Conservation (phyloP, 1,140 invertebrate species). For the Drosophila kikkawai region DNA sequence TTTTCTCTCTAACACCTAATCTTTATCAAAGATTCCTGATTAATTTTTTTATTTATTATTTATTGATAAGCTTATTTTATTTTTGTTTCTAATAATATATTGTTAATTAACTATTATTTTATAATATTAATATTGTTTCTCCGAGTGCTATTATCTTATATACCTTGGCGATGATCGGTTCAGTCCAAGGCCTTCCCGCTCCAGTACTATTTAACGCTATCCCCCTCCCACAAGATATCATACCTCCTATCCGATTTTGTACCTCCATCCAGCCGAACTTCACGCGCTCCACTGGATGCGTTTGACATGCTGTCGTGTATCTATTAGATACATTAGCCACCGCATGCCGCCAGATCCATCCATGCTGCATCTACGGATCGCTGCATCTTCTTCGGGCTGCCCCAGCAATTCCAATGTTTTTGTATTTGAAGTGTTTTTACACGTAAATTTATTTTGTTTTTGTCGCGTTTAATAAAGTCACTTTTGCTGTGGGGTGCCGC, state of each 20-base stretch:
- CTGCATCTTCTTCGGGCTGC: constrained; percentile 32
- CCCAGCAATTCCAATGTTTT: constrained; percentile 65
- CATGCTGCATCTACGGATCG: constrained; percentile 33
- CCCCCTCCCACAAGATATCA: constrained; percentile 4
- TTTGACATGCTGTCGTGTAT: constrained; percentile 78
- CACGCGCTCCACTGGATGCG: constrained; percentile 54
- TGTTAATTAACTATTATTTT: neutral
- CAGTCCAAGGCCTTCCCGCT: neutral
- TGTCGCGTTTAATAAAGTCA: constrained; percentile 74
- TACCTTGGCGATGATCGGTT: neutral
- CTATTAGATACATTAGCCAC: constrained; percentile 82
- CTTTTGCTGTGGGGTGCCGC: constrained; percentile 41
- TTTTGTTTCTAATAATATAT: neutral
- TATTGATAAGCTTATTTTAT: neutral
- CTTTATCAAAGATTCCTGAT: neutral
- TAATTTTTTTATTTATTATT: neutral
- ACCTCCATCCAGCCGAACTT: constrained; percentile 7
- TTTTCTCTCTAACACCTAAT: too few species aligned
- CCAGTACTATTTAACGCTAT: constrained; percentile 1
- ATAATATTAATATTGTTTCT: neutral
- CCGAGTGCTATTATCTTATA: neutral
- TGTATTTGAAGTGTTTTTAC: constrained; percentile 59
- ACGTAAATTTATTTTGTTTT: constrained; percentile 76
- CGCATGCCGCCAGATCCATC: constrained; percentile 41
- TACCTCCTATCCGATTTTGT: constrained; percentile 22